phyloP scores from a whole-genome alignment of 2,888 invertebrate species.

The Microplitis deprimator region DNA sequence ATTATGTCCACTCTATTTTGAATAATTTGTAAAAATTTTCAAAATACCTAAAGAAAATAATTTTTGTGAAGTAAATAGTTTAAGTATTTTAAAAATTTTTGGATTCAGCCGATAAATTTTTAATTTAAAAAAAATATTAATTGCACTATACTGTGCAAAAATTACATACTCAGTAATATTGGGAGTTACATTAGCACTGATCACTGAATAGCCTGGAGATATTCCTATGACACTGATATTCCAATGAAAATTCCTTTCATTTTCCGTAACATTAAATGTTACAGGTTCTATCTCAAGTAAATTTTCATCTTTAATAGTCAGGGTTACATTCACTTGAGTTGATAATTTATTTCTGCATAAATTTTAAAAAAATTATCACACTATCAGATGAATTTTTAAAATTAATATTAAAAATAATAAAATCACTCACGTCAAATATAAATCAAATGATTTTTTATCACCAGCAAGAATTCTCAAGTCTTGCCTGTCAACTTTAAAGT shows the following conservation, averaged over 20 bases:
- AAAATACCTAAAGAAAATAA: too few species aligned
- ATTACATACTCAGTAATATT: constrained; percentile 72
- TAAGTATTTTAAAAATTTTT: too few species aligned
- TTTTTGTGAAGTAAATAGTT: too few species aligned
- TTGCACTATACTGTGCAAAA: neutral
- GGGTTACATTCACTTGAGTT: constrained; percentile 72
- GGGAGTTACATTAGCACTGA: constrained; percentile 77
- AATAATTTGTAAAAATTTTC: too few species aligned
- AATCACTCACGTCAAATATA: neutral
- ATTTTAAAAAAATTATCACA: neutral
- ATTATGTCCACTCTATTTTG: too few species aligned
- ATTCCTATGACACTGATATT: constrained; percentile 75
- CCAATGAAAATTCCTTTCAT: constrained; percentile 68
- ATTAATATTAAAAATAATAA: neutral
- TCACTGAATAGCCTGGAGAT: constrained; percentile 79
- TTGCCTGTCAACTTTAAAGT: neutral
- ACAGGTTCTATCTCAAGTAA: constrained; percentile 76
- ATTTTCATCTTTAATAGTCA: constrained; percentile 78
- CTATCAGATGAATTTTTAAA: neutral
- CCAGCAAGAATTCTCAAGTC: neutral
- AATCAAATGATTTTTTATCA: constrained; percentile 4
- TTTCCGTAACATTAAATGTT: constrained; percentile 70
- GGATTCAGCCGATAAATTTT: too few species aligned
- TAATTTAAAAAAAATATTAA: too few species aligned
- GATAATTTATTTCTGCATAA: constrained; percentile 67